Percentiles rank a stretch among this genome's conserved stretches.
Evolutionary conservation across 1,140 invertebrate species (phyloP).

Genomic region (Conopomorpha cramerella): DNA sequence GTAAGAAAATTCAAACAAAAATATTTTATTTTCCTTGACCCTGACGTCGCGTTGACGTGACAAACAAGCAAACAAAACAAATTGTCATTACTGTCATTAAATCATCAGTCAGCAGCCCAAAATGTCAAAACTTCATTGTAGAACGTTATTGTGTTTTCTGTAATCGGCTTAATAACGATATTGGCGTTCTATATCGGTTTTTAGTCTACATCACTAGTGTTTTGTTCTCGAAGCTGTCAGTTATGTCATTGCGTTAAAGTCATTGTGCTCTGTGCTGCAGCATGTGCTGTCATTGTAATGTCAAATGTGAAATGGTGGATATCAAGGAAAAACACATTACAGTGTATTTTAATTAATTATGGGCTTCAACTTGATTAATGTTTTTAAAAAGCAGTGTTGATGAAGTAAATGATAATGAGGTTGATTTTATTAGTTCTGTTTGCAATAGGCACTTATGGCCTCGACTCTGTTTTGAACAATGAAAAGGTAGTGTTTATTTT

Average conservation of each 20-base stretch:
- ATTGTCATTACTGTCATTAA: neutral
- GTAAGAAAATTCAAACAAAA: too few species aligned
- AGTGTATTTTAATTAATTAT: conserved; percentile 11
- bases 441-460: conserved; percentile 21
- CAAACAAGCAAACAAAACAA: conserved; percentile 3
- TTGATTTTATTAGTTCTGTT: conserved; percentile 25
- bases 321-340: conserved; percentile 3
- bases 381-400: conserved; percentile 6
- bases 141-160: too few species aligned
- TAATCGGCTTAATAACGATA: too few species aligned
- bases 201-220: too few species aligned
- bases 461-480: conserved; percentile 26
- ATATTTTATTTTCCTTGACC: conserved; percentile 4
- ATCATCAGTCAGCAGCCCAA: neutral
- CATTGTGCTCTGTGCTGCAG: too few species aligned
- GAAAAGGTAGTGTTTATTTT: conserved; percentile 27
- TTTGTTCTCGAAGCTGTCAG: too few species aligned
- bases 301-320: too few species aligned
- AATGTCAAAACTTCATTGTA: too few species aligned
- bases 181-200: too few species aligned
- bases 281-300: too few species aligned
- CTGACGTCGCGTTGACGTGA: conserved; percentile 3
- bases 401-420: conserved; percentile 19
- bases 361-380: conserved; percentile 11
- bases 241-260: too few species aligned